Evolutionary conservation across 2,888 invertebrate species (phyloP).

Genomic region (Lumbricus terrestris): DNA sequence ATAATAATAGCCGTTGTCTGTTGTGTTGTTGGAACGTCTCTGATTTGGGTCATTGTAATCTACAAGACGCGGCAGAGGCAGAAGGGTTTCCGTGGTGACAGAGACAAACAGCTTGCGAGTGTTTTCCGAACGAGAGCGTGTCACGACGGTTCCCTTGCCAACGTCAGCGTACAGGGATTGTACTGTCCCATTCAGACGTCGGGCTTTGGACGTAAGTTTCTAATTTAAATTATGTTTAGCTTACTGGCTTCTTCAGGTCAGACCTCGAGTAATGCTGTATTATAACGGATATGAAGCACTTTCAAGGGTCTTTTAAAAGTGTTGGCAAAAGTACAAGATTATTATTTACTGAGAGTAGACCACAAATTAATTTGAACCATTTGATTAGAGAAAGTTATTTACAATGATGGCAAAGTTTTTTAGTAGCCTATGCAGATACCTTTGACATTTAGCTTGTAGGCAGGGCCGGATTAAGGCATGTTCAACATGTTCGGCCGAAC

Average conservation of each 20-base stretch:
- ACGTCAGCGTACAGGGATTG: constrained; percentile 6
- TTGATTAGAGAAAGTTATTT: not conserved
- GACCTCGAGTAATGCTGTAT: too few relatives aligned
- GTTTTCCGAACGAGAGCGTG: not conserved
- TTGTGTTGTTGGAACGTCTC: constrained; percentile 85
- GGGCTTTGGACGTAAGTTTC: not conserved
- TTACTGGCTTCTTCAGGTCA: too few relatives aligned
- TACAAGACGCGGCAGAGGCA: constrained; percentile 73
- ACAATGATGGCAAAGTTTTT: not conserved
- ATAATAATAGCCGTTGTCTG: constrained; percentile 86
- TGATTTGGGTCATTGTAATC: constrained; percentile 87
- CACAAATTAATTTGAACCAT: not conserved
- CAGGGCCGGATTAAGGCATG: too few relatives aligned
- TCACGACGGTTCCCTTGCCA: not conserved
- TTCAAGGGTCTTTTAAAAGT: too few relatives aligned
- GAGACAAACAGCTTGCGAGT: not conserved
- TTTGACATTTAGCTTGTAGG: not conserved
- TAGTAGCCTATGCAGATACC: not conserved
- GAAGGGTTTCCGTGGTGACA: not conserved
- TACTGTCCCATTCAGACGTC: constrained; percentile 7
- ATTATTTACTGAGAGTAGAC: not conserved
- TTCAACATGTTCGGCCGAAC: too few relatives aligned
- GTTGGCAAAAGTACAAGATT: too few relatives aligned
- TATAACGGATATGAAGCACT: too few relatives aligned
- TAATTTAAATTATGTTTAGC: not conserved